Conservation (phyloP, 2,113 vertebrate species). For the Calcarius ornatus region DNA sequence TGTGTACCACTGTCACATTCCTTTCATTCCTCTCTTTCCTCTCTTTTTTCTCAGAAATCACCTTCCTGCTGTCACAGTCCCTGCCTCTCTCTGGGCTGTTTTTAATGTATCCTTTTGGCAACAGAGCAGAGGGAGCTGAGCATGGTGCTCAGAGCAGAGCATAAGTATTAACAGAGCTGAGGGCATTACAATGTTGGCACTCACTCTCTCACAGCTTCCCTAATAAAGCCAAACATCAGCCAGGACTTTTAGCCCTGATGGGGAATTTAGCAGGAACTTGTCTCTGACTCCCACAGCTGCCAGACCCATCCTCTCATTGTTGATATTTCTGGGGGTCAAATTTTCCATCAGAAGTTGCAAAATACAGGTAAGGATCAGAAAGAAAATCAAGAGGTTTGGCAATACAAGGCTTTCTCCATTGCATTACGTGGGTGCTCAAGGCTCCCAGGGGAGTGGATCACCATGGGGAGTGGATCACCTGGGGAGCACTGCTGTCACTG, state of each 20-base stretch:
- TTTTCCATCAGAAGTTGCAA: background rate
- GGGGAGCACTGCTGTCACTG: background rate
- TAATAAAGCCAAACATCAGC: background rate
- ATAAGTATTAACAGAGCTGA: background rate
- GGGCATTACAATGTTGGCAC: background rate
- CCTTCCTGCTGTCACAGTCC: background rate
- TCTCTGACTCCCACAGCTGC: background rate
- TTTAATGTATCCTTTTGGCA: background rate
- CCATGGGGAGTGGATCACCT: background rate
- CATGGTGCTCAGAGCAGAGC: background rate
- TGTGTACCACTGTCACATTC: fast-evolving
- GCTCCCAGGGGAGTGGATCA: background rate
- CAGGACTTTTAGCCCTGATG: background rate
- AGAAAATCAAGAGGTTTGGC: background rate
- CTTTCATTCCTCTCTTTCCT: background rate
- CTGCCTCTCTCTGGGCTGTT: background rate
- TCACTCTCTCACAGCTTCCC: background rate
- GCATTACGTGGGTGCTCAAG: fast-evolving
- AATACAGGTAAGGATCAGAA: background rate
- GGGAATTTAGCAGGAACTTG: background rate
- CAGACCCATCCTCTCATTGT: background rate
- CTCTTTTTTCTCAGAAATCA: background rate
- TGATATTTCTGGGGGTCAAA: background rate
- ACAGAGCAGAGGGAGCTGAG: background rate
- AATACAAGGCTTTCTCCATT: fast-evolving